Evolutionary conservation across 2,888 invertebrate species (phyloP).

Genomic region (Odontocerum albicorne): DNA sequence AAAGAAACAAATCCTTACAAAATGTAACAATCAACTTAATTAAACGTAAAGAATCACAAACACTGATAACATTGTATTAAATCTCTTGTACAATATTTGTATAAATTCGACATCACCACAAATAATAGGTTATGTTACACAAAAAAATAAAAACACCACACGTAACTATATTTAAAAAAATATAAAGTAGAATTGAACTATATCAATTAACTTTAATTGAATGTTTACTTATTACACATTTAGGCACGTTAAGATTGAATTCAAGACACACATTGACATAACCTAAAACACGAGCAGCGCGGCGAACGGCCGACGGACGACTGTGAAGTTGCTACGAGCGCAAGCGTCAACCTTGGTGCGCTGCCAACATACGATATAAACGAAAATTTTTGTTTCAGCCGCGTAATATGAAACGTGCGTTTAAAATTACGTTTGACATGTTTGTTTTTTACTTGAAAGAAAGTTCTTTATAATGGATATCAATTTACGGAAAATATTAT

Average conservation of each 20-base stretch:
- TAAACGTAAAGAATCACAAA: slow-evolving; percentile 18
- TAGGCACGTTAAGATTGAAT: slow-evolving; percentile 28
- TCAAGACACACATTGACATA: slow-evolving; percentile 31
- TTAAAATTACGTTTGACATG: slow-evolving; percentile 26
- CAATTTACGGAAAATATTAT: slow-evolving; percentile 6
- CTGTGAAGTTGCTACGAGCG: slow-evolving; percentile 34
- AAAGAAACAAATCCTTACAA: slow-evolving; percentile 23
- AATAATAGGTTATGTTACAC: slow-evolving; percentile 28
- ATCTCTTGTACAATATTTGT: slow-evolving; percentile 21
- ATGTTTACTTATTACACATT: slow-evolving; percentile 32
- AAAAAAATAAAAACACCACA: slow-evolving; percentile 18
- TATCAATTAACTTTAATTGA: slow-evolving; percentile 21
- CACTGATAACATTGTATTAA: slow-evolving; percentile 24
- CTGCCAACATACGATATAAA: slow-evolving; percentile 33
- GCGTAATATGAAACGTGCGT: slow-evolving; percentile 30
- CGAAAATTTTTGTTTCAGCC: slow-evolving; percentile 20
- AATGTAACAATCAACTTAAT: slow-evolving; percentile 21
- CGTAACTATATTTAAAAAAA: slow-evolving; percentile 14
- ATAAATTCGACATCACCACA: slow-evolving; percentile 30
- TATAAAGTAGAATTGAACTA: slow-evolving; percentile 11
- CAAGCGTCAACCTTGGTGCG: slow-evolving; percentile 34
- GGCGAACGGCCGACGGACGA: slow-evolving; percentile 29
- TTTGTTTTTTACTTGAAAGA: slow-evolving; percentile 23
- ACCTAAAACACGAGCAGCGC: slow-evolving; percentile 30
- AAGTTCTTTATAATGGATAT: slow-evolving; percentile 6